These are phyloP conservation scores for Sparidentex hasta DNA, from an alignment of 2,797 vertebrate species.

Conservation along the genomic window DNA sequence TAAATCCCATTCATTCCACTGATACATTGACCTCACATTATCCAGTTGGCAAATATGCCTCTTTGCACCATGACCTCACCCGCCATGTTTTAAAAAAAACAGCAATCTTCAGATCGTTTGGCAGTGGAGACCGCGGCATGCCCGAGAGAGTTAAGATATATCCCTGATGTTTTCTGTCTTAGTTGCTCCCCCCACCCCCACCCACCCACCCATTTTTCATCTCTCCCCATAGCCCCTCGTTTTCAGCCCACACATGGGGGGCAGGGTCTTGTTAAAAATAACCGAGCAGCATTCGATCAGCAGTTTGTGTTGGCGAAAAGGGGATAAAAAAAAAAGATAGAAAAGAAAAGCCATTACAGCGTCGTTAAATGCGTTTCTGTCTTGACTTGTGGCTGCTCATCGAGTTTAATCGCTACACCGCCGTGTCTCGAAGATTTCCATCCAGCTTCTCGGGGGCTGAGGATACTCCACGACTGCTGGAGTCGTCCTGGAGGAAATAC, in stretches of 20 bases:
- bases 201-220: conserved; percentile 38
- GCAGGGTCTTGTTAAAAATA: conserved; percentile 73
- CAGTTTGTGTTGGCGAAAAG: conserved; percentile 46
- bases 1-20: conserved; percentile 82
- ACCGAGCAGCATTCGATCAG: conserved; percentile 40
- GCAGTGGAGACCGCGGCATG: conserved; percentile 64
- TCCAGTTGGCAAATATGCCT: conserved; percentile 73
- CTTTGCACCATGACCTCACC: conserved; percentile 76
- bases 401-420: conserved; percentile 58
- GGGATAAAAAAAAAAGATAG: conserved; percentile 23
- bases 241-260: conserved; percentile 54
- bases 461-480: conserved; percentile 41
- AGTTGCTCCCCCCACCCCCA: conserved; percentile 23
- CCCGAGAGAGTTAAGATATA: conserved; percentile 72
- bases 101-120: conserved; percentile 70
- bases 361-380: conserved; percentile 73
- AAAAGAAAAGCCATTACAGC: conserved; percentile 71
- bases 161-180: conserved; percentile 70
- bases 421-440: conserved; percentile 43
- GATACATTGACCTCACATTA: conserved; percentile 79
- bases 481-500: conserved; percentile 33
- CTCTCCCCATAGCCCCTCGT: conserved; percentile 50
- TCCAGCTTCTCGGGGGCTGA: conserved; percentile 56
- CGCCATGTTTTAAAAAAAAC: conserved; percentile 74
- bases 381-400: conserved; percentile 73